A percentile compares a stretch with the other conserved stretches of the same genome.
Conservation (phyloP, 2,888 invertebrate species). For the Clunio marinus region DNA sequence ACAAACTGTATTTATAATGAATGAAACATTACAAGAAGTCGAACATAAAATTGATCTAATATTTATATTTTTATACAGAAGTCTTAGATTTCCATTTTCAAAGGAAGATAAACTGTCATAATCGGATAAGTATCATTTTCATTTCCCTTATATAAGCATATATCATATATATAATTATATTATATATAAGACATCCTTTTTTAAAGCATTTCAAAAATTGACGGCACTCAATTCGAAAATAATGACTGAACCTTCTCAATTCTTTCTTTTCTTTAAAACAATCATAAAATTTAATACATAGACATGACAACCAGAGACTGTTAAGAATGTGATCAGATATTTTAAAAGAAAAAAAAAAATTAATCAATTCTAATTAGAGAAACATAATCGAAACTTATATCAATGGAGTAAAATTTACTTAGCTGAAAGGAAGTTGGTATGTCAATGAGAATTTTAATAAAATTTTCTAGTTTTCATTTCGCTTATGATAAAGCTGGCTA, state of each 20-base stretch:
- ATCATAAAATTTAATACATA: conserved; percentile 39
- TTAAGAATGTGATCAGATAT: conserved; percentile 52
- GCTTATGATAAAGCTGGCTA: not conserved
- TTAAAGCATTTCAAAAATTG: conserved; percentile 36
- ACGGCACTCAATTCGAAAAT: conserved; percentile 38
- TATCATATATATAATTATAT: too few relatives aligned
- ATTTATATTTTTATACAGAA: conserved; percentile 31
- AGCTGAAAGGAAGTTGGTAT: conserved; percentile 6
- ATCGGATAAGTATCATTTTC: too few relatives aligned
- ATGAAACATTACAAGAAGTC: not conserved
- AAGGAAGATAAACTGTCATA: not conserved
- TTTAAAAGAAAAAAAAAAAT: conserved; percentile 43
- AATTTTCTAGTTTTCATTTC: not conserved
- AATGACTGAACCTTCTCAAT: too few relatives aligned
- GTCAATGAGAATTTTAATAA: not conserved
- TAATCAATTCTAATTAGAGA: conserved; percentile 40
- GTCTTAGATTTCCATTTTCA: not conserved
- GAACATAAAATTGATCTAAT: conserved; percentile 41
- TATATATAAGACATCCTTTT: too few relatives aligned
- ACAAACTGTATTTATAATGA: not conserved
- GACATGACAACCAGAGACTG: conserved; percentile 40
- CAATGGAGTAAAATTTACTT: conserved; percentile 8
- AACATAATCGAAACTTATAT: conserved; percentile 4
- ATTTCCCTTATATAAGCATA: too few relatives aligned
- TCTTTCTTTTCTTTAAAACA: conserved; percentile 30